Evolutionary conservation across 2,888 invertebrate genomes (phyloP), one percentile per base, ranked within the genome.

Genomic region (Eugnorisma glareosa): DNA sequence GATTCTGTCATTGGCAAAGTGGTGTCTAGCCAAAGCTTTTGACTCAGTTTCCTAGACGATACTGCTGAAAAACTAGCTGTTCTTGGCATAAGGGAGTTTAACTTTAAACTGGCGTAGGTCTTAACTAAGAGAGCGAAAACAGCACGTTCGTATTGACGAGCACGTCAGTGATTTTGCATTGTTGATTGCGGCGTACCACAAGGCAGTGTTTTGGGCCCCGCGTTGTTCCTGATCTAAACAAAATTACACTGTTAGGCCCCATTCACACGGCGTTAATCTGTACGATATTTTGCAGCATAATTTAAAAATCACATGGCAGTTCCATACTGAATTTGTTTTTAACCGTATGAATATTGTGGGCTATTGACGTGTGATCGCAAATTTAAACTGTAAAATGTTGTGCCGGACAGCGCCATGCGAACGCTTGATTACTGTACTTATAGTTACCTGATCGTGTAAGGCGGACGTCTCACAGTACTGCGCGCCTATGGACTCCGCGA

Each of bases 401-500:
- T n/a, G n/a, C n/a, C n/a, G n/a, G n/a, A n/a, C n/a, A n/a, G n/a
- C n/a, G n/a, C n/a, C n/a, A n/a, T n/a, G n/a, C n/a, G n/a, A n/a
- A n/a, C n/a, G n/a, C n/a, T n/a, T n/a, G n/a, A n/a, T n/a, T n/a
- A 37, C n/a, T 40, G 1, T 28, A 40, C 1, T 8, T 43, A n/a
- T 73, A 48, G n/a, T n/a, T 74, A 97, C 98, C 96, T 98, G 97
- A 90, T 98, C 98, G 83, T 97, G 97, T 82, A 98, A 94, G 0
- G 99, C 99, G 0, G 99, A 99, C 0, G 98, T 98, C 93, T 99
- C 99, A 89, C 98, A 98, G 95, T 99, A 99, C 18, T 97, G 96
- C 5, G 98, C 99, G n/a, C 98, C 98, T 75, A 99, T 98, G 11
- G 97, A 97, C 13, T 97, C 97, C 0, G 99, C 98, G 95, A 98